Percentiles rank a stretch among this genome's conserved stretches.
Evolutionary conservation across 2,888 invertebrate species (phyloP).

Genomic region (Acanthosepion pharaonis): DNA sequence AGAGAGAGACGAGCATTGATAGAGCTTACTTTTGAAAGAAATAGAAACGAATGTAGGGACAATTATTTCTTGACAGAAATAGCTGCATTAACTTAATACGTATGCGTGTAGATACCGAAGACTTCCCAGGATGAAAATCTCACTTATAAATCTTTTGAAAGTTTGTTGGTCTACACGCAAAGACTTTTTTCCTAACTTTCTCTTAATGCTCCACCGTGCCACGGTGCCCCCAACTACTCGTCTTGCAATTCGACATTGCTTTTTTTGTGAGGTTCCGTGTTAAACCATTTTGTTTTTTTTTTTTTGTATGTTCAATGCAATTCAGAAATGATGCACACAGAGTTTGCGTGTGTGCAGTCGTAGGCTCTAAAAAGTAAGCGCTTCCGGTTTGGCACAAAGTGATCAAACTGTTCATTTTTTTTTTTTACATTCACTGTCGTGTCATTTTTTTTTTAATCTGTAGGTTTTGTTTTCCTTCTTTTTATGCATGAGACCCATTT

Average conservation of each 20-base stretch:
- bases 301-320: not conserved
- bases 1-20: too few relatives aligned
- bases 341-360: not conserved
- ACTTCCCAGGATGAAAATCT: not conserved
- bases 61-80: not conserved
- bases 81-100: not conserved
- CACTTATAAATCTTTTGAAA: constrained; percentile 4
- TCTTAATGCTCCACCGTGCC: not conserved
- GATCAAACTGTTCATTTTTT: not conserved
- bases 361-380: not conserved
- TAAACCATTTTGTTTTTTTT: not conserved
- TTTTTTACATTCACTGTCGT: not conserved
- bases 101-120: not conserved
- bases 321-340: not conserved
- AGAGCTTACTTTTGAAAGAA: not conserved
- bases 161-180: not conserved
- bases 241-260: not conserved
- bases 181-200: not conserved
- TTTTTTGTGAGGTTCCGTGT: not conserved
- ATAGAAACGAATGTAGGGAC: not conserved
- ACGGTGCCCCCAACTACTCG: not conserved
- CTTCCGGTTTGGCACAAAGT: not conserved
- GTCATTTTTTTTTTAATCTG: too few relatives aligned
- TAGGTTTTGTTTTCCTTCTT: too few relatives aligned
- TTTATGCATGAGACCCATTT: too few relatives aligned